Base-by-base conservation (phyloP, 2,888 invertebrate species). In the Drosophila gaucha region DNA sequence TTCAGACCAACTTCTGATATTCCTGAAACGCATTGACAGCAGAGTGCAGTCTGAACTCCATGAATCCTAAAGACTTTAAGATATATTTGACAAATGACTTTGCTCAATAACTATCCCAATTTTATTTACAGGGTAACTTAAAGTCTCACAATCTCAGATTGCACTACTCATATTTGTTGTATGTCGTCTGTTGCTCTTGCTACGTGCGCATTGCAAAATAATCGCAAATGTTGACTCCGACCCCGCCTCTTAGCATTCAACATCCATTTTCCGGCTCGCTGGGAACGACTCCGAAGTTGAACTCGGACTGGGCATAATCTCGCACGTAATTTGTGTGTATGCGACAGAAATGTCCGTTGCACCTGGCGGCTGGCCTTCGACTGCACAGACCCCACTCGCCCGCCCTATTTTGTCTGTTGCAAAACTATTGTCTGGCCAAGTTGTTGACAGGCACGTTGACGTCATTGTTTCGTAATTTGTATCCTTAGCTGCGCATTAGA, bases 401-500 rank as follows among this genome's bases (percentile, higher is more conserved):
- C n/a, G 12, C 30, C 10, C 50, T 3, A 12, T 9, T 52, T 71
- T 28, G 66, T 65, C 68, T 65, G 65, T 67, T 63, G 87, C 51
- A 65, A 66, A 88, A 86, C 89, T 83, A 88, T 83, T 83, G 87
- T 83, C 82, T 88, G 87, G 70, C 75, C 86, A 80, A 84, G 85
- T 86, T 88, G 89, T 87, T 84, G 89, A 89, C 88, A 89, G 82
- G 89, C 84, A 87, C 89, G 89, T 89, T 89, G 84, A 82, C 82
- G 88, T 84, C 89, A 84, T 84, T 84, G 84, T 84, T 84, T 84
- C 59, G 84, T 80, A 84, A 88, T 84, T 88, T 84, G 84, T 84
- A 85, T 84, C 86, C 84, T 84, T 87, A 84, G 86, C 82, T 78
- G 77, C 69, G 86, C 78, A 88, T 84, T 84, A 87, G 71, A 68